Evolutionary conservation across 2,113 vertebrate genomes (phyloP).

Genomic region (Spheniscus mendiculus): DNA sequence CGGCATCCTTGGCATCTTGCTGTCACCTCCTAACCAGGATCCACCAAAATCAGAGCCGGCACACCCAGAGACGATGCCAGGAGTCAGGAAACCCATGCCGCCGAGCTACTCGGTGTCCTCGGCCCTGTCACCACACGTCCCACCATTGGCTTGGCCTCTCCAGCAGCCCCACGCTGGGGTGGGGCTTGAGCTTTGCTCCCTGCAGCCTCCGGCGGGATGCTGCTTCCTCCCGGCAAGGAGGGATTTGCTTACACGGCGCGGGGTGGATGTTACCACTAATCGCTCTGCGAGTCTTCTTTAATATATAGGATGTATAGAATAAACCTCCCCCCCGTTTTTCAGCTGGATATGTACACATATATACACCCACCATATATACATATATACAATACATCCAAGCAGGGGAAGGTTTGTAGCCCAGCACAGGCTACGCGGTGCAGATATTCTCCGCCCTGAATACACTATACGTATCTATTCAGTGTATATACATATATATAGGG

Average conservation of each 20-base stretch:
- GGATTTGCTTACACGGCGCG: rapidly evolving
- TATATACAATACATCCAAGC: neutral
- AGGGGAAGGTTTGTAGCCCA: neutral
- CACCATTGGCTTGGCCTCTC: neutral
- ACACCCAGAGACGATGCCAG: rapidly evolving
- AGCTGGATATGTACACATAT: neutral
- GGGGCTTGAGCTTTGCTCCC: neutral
- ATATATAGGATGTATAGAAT: neutral
- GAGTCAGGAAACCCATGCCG: neutral
- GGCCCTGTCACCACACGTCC: rapidly evolving
- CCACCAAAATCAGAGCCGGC: neutral
- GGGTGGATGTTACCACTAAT: neutral
- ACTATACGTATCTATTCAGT: neutral
- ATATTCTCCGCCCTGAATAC: neutral
- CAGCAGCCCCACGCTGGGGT: rapidly evolving
- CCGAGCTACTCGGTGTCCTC: neutral
- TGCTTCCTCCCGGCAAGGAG: neutral
- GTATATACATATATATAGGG: too few relatives aligned
- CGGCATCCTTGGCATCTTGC: neutral
- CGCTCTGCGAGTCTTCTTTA: rapidly evolving
- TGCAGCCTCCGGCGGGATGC: neutral
- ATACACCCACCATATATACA: neutral
- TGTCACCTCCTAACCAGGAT: neutral
- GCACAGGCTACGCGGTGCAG: neutral
- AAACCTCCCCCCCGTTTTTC: neutral